Evolutionary conservation across 2,888 invertebrate species (phyloP).

Genomic region (Cephonodes hylas): DNA sequence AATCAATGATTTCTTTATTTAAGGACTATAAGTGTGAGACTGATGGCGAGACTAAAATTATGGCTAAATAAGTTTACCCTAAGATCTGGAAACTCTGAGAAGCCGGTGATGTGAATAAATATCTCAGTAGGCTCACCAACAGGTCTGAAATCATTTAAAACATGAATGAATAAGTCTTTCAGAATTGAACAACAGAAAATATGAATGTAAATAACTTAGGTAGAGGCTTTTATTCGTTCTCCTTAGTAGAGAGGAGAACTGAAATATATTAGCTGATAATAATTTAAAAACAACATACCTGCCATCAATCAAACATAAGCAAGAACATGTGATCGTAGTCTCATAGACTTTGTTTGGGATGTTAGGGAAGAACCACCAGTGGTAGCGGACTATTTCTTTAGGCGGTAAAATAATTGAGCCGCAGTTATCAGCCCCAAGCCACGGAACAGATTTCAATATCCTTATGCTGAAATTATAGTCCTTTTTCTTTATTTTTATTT

Average conservation of each 20-base stretch:
- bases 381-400: slow-evolving; percentile 61
- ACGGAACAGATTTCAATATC: slow-evolving; percentile 54
- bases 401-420: slow-evolving; percentile 63
- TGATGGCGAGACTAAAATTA: too few relatives aligned
- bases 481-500: too few relatives aligned
- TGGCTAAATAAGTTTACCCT: slow-evolving; percentile 28
- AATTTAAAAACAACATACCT: slow-evolving; percentile 40
- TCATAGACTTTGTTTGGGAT: slow-evolving; percentile 57
- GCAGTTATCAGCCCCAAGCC: slow-evolving; percentile 66
- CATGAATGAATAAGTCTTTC: too few relatives aligned
- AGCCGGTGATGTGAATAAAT: slow-evolving; percentile 62
- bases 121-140: slow-evolving; percentile 67
- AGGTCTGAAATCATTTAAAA: slow-evolving; percentile 64
- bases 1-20: neutral
- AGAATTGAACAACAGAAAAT: too few relatives aligned
- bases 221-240: too few relatives aligned
- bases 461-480: slow-evolving; percentile 60
- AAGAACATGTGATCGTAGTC: slow-evolving; percentile 64
- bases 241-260: too few relatives aligned
- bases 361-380: slow-evolving; percentile 75
- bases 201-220: too few relatives aligned
- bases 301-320: slow-evolving; percentile 62
- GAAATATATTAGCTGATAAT: too few relatives aligned
- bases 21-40: too few relatives aligned
- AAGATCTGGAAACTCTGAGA: slow-evolving; percentile 69